phyloP scores from a whole-genome alignment of 2,888 invertebrate genomes.

The Caenorhabditis virilis region DNA sequence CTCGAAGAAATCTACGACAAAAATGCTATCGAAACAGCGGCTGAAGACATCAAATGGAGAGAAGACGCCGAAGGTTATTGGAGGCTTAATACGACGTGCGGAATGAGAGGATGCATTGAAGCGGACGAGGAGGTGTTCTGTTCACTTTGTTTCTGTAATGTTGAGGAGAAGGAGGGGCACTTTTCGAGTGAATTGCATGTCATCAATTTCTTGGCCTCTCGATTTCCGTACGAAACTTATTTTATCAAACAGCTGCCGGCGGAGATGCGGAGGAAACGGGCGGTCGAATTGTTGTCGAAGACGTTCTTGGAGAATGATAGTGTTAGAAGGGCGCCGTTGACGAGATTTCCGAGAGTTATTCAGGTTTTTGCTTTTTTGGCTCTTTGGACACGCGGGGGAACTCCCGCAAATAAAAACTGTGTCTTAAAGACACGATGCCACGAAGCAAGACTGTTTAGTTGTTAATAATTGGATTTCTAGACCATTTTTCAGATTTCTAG shows the following conservation, averaged over 20 bases:
- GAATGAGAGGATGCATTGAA: conserved; percentile 2
- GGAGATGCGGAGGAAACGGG: conserved; percentile 2
- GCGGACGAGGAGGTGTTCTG: background rate
- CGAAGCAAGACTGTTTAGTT: too few species aligned
- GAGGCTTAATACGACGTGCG: conserved; percentile 11
- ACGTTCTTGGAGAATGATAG: conserved; percentile 4
- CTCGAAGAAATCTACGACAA: conserved; percentile 21
- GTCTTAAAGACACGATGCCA: too few species aligned
- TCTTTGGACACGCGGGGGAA: too few species aligned
- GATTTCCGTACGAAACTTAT: conserved; percentile 8
- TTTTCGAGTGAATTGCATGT: conserved; percentile 39
- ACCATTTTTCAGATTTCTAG: too few species aligned
- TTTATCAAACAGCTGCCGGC: conserved; percentile 4
- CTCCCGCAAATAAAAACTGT: too few species aligned
- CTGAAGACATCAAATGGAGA: conserved; percentile 6
- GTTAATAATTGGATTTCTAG: too few species aligned
- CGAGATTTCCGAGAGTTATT: background rate
- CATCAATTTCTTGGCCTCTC: conserved; percentile 15
- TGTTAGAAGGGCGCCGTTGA: background rate
- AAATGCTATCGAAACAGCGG: background rate
- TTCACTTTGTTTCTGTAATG: conserved; percentile 6
- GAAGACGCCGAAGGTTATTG: background rate
- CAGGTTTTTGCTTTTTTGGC: too few species aligned
- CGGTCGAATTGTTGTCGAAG: conserved; percentile 1
- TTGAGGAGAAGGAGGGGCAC: conserved; percentile 27